Base-by-base conservation (phyloP, 2,113 vertebrate species). In the Dicentrarchus labrax region DNA sequence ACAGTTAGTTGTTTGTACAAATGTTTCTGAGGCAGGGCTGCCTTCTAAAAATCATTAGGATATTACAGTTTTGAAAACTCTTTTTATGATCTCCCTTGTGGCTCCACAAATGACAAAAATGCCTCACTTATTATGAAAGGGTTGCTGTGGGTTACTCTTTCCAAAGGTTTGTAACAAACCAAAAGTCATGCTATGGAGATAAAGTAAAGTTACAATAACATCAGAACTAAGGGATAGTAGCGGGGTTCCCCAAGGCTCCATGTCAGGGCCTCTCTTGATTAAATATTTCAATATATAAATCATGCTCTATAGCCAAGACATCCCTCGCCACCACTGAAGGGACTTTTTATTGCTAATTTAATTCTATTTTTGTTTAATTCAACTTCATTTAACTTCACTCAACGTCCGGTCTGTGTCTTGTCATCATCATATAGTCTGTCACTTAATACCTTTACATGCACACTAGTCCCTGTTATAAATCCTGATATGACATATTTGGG, bases 11-110 rank as follows among this genome's bases (percentile, higher is more conserved):
- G 8, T 75, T 84, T 72, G 64, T 36, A 21, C 51, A 50, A 57
- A 64, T 48, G 22, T 65, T 69, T 57, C 38, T 53, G 59, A 65
- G 69, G 36, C 72, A 61, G 59, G 21, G 21, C n/a, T 56, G 67
- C 39, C 53, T 78, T 81, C 59, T 39, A 24, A 80, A 66, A 30
- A 61, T 60, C 48, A 68, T 47, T 47, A 57, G 21, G 50, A 65
- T 10, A 12, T 43, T 13, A 54, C 47, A 30, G 70, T n/a, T 30
- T 13, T 11, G 17, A 72, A 48, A 48, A 66, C 8, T 6, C 7
- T 21, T 67, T 62, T n/a, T 48, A n/a, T 22, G 38, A 66, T 57
- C 36, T 47, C 12, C 57, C 38, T 21, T 72, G 16, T 38, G 39
- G 36, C 13, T 72, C 62, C 22, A 78, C 11, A 54, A 67, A 65